Percentiles rank a stretch among this genome's conserved stretches.
Conservation (phyloP, 2,113 vertebrate species). For the Numenius arquata region DNA sequence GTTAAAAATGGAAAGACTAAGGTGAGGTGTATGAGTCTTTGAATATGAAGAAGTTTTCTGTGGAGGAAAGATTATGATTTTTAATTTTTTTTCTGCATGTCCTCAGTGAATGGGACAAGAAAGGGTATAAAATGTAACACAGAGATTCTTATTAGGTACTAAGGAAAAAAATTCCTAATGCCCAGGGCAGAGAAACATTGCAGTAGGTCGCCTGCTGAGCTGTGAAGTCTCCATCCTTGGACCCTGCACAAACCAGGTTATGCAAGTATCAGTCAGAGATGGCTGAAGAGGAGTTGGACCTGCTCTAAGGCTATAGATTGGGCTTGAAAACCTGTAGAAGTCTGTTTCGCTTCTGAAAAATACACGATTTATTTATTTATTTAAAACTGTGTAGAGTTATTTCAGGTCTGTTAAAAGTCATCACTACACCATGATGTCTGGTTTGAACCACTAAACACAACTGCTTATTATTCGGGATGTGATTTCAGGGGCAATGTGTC, state of each 20-base stretch:
- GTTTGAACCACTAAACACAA: neutral
- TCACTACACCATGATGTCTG: rapidly evolving
- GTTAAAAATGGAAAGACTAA: neutral
- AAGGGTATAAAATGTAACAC: neutral
- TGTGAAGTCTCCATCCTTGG: neutral
- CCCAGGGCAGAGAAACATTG: neutral
- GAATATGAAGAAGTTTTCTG: neutral
- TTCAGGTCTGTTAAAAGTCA: neutral
- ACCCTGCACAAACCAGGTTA: neutral
- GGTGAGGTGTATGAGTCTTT: neutral
- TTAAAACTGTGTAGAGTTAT: neutral
- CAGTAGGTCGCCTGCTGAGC: neutral
- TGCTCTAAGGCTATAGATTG: neutral
- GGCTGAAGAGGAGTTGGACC: neutral
- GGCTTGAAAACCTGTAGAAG: neutral
- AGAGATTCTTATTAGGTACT: neutral
- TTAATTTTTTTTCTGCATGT: neutral
- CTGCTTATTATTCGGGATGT: neutral
- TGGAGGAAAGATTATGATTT: neutral
- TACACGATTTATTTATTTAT: neutral
- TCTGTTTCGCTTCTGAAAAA: neutral
- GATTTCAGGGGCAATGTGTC: neutral
- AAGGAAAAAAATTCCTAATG: neutral
- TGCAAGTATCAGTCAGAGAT: neutral
- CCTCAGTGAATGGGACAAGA: neutral